Evolutionary conservation across 2,888 invertebrate genomes (phyloP).

Genomic region (Agonopterix arenella): DNA sequence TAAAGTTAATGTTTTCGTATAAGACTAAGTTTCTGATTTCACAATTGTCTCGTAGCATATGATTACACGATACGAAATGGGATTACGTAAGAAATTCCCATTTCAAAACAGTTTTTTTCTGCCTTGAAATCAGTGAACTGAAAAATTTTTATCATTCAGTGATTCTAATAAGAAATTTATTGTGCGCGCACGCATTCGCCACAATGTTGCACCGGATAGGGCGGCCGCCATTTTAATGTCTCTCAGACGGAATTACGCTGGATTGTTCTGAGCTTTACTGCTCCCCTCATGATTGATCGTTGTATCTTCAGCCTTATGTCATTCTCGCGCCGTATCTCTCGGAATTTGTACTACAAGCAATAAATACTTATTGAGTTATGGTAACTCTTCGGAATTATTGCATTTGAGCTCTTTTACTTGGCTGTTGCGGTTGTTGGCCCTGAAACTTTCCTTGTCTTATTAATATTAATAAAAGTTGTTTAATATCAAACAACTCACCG

Average conservation of each 20-base stretch:
- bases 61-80: too few relatives aligned
- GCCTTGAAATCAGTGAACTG: not conserved
- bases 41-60: too few relatives aligned
- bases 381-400: constrained; percentile 52
- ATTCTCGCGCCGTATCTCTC: constrained; percentile 67
- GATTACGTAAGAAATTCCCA: too few relatives aligned
- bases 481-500: too few relatives aligned
- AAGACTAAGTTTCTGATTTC: not conserved
- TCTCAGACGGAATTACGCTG: constrained; percentile 75
- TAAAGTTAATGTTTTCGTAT: constrained; percentile 35
- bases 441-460: not conserved
- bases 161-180: constrained; percentile 47
- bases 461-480: not conserved
- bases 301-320: constrained; percentile 73
- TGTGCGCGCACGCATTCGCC: constrained; percentile 35
- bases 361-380: constrained; percentile 69
- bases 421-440: constrained; percentile 1
- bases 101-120: not conserved
- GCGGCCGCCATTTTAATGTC: constrained; percentile 75
- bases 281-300: constrained; percentile 73
- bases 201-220: constrained; percentile 76
- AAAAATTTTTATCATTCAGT: constrained; percentile 18
- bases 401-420: constrained; percentile 18
- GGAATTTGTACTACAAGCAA: constrained; percentile 66
- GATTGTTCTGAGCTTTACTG: constrained; percentile 75